Evolutionary conservation across 2,797 vertebrate species (phyloP).

Genomic region (Tenualosa thibaudeaui): DNA sequence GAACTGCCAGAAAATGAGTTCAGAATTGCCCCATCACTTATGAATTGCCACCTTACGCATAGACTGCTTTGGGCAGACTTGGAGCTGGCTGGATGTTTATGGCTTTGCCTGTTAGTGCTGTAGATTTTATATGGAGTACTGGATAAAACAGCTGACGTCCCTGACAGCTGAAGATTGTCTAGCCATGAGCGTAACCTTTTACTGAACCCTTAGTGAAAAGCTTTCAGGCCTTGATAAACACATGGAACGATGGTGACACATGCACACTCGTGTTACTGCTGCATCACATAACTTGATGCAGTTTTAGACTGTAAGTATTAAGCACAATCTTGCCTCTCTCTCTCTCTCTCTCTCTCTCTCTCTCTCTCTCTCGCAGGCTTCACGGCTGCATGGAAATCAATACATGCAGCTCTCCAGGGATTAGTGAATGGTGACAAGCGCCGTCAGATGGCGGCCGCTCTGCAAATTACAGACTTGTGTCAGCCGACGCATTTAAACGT

Average conservation of each 20-base stretch:
- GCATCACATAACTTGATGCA: background rate
- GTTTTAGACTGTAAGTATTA: background rate
- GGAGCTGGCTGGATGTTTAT: background rate
- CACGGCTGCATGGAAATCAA: constrained; percentile 4
- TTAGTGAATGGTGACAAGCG: background rate
- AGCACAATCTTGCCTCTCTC: background rate
- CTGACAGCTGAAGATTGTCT: constrained; percentile 3
- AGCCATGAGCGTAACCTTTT: background rate
- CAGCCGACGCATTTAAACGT: background rate
- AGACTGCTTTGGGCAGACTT: background rate
- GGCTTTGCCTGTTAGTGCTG: background rate
- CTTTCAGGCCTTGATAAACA: background rate
- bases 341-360: constrained; percentile 4
- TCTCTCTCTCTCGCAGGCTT: background rate
- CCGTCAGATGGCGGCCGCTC: constrained; percentile 5
- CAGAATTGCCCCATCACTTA: background rate
- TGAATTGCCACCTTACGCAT: background rate
- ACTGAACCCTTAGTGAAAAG: background rate
- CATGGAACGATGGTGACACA: background rate
- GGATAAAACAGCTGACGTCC: background rate
- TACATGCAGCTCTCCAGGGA: background rate
- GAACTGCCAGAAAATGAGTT: background rate
- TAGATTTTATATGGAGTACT: background rate
- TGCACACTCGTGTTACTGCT: background rate
- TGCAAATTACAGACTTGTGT: constrained; percentile 20